phyloP scores from a whole-genome alignment of 2,113 vertebrate species.

The Athene noctua region DNA sequence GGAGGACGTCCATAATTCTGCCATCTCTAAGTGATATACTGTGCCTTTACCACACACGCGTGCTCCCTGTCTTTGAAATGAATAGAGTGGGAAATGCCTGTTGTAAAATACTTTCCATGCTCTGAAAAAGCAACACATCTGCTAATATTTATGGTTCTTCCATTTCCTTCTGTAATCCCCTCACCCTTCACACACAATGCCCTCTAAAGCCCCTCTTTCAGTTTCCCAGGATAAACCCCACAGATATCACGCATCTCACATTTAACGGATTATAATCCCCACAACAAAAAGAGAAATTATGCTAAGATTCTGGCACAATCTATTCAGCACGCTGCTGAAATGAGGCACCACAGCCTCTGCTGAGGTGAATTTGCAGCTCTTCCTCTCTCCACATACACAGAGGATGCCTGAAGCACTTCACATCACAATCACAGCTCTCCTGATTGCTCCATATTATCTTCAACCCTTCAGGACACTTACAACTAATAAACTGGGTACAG shows the following conservation, averaged over 20 bases:
- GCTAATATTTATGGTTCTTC: background rate
- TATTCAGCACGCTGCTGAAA: background rate
- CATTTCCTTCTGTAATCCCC: background rate
- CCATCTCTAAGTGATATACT: background rate
- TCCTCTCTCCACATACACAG: background rate
- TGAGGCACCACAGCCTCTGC: background rate
- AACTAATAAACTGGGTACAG: background rate
- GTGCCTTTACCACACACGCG: background rate
- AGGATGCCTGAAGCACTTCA: background rate
- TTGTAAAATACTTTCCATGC: background rate
- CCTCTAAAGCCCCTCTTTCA: background rate
- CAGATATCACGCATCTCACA: background rate
- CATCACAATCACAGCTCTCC: background rate
- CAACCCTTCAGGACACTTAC: background rate
- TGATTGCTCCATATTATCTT: background rate
- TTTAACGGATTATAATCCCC: background rate
- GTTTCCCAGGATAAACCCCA: background rate
- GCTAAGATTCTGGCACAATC: background rate
- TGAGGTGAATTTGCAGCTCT: background rate
- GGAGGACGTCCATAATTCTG: background rate
- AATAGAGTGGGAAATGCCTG: background rate
- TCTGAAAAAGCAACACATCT: background rate
- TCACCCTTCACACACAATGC: background rate
- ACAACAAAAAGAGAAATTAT: constrained; percentile 15
- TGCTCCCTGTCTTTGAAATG: background rate